Evolutionary conservation across 1,140 invertebrate genomes (phyloP).

Genomic region (Neuroterus valhalla): DNA sequence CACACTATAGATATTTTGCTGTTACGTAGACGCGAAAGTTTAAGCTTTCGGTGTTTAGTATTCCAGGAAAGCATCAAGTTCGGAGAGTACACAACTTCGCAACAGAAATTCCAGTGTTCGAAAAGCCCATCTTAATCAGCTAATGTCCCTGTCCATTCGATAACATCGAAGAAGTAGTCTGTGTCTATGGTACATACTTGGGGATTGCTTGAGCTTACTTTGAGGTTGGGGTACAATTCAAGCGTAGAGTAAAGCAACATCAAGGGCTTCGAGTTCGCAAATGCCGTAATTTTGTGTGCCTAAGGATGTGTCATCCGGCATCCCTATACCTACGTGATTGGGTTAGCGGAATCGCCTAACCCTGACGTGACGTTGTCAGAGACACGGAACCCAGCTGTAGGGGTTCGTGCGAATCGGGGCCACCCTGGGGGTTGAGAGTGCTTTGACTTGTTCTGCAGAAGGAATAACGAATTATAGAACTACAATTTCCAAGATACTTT

Average conservation of each 20-base stretch:
- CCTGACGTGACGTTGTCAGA: conserved; percentile 33
- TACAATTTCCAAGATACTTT: too few species aligned
- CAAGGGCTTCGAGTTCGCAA: conserved; percentile 54
- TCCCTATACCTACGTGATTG: conserved; percentile 43
- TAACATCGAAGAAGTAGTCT: conserved; percentile 34
- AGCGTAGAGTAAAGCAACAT: conserved; percentile 49
- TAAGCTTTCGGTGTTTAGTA: conserved; percentile 28
- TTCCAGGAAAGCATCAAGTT: neutral
- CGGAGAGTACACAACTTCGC: conserved; percentile 16
- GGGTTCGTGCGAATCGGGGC: conserved; percentile 9
- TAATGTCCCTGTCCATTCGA: conserved; percentile 42
- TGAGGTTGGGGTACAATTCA: conserved; percentile 44
- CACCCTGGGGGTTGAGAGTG: conserved; percentile 1
- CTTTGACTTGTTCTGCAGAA: conserved; percentile 5
- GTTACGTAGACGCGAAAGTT: conserved; percentile 10
- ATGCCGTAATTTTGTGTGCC: conserved; percentile 54
- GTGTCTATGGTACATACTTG: neutral
- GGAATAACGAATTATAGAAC: conserved; percentile 17
- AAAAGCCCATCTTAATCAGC: conserved; percentile 47
- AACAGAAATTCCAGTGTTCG: conserved; percentile 32
- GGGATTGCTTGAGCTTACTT: conserved; percentile 36
- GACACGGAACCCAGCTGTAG: neutral
- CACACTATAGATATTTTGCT: neutral
- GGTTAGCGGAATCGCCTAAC: conserved; percentile 50
- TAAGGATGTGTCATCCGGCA: conserved; percentile 49